phyloP scores from a whole-genome alignment of 2,113 vertebrate genomes.

The Tachysurus fulvidraco region DNA sequence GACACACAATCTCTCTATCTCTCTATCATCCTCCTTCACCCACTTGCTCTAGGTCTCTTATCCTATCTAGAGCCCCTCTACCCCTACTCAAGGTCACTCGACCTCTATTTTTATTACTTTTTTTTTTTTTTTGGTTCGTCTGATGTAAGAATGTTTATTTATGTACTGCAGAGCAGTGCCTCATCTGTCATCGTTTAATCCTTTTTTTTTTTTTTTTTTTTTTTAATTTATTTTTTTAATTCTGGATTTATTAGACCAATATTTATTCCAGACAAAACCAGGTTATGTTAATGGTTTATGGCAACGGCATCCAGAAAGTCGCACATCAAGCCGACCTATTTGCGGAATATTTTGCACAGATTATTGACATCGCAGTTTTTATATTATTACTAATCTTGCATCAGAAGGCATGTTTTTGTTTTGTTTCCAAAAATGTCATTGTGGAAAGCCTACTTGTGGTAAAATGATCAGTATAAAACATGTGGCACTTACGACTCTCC shows the following conservation, averaged over 20 bases:
- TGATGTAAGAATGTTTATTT: constrained; percentile 25
- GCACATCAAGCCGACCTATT: neutral
- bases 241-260: neutral
- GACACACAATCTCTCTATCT: constrained; percentile 73
- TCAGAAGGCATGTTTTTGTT: constrained; percentile 19
- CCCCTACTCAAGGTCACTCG: constrained; percentile 45
- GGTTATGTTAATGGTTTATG: neutral
- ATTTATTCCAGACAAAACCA: neutral
- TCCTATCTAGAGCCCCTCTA: constrained; percentile 57
- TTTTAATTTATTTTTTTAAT: too few relatives aligned
- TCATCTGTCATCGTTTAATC: constrained; percentile 23
- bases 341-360: neutral
- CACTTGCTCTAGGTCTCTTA: constrained; percentile 65
- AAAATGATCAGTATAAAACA: neutral
- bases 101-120: constrained; percentile 32
- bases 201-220: neutral
- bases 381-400: constrained; percentile 8
- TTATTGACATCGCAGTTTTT: neutral
- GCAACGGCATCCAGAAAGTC: neutral
- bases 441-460: neutral
- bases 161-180: constrained; percentile 23
- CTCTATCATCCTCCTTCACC: constrained; percentile 60
- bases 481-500: neutral
- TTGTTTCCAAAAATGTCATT: neutral
- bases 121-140: constrained; percentile 25